Evolutionary conservation across 1,140 invertebrate genomes (phyloP).

Genomic region (Heliconius congener): DNA sequence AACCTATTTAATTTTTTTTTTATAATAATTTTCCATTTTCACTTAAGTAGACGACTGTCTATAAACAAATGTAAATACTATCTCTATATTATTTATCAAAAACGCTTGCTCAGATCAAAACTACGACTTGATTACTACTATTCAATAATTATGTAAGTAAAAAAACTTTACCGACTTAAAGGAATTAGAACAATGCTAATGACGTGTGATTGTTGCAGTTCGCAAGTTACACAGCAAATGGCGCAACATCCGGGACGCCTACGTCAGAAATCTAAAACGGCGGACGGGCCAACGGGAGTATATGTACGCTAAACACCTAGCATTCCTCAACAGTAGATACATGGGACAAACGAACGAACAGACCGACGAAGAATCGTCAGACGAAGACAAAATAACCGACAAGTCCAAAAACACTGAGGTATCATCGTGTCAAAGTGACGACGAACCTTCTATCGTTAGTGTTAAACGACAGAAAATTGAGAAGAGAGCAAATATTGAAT

Average conservation of each 20-base stretch:
- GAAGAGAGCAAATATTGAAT: slow-evolving; percentile 48
- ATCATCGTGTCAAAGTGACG: slow-evolving; percentile 26
- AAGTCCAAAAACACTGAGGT: slow-evolving; percentile 14
- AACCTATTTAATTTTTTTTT: too few species aligned
- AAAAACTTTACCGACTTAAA: background rate
- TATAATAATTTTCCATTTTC: too few species aligned
- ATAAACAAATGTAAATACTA: too few species aligned
- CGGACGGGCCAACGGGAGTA: slow-evolving; percentile 49
- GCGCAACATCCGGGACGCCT: slow-evolving; percentile 66
- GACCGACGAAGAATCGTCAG: slow-evolving; percentile 45
- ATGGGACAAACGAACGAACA: slow-evolving; percentile 38
- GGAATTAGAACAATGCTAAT: background rate
- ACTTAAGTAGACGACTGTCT: too few species aligned
- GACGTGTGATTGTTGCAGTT: slow-evolving; percentile 15
- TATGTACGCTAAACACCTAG: slow-evolving; percentile 54
- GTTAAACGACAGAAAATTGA: slow-evolving; percentile 43
- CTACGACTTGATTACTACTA: too few species aligned
- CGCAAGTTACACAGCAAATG: slow-evolving; percentile 49
- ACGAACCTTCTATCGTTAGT: slow-evolving; percentile 50
- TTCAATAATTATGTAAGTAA: background rate
- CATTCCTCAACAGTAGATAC: slow-evolving; percentile 56
- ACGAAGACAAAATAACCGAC: slow-evolving; percentile 38
- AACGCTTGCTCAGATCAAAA: too few species aligned
- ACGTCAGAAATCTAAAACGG: slow-evolving; percentile 52
- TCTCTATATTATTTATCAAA: too few species aligned